phyloP scores from a whole-genome alignment of 2,113 vertebrate genomes.

The Hymenochirus boettgeri region DNA sequence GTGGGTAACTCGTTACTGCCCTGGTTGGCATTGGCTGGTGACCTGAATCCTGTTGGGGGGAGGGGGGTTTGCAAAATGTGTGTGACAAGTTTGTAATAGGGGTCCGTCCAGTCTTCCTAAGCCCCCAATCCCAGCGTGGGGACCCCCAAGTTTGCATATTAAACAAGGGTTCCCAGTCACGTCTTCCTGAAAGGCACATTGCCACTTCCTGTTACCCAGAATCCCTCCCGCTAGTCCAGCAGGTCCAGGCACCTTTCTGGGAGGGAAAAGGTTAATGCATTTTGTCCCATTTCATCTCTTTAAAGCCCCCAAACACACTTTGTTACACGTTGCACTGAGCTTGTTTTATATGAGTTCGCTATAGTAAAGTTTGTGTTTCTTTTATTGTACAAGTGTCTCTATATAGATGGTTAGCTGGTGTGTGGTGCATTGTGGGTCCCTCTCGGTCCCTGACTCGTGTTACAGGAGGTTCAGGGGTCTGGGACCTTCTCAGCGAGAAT shows the following conservation, averaged over 20 bases:
- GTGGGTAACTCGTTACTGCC: not conserved
- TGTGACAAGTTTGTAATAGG: too few relatives aligned
- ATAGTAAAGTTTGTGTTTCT: constrained; percentile 23
- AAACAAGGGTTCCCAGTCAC: not conserved
- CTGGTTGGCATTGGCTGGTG: not conserved
- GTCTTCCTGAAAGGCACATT: too few relatives aligned
- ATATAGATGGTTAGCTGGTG: too few relatives aligned
- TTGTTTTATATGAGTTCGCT: constrained; percentile 14
- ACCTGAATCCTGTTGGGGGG: not conserved
- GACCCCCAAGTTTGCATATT: too few relatives aligned
- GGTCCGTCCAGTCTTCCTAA: too few relatives aligned
- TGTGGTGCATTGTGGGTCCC: too few relatives aligned
- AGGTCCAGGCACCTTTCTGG: not conserved
- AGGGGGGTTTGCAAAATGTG: too few relatives aligned
- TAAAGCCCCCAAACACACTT: not conserved
- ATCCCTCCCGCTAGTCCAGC: not conserved
- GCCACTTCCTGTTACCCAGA: not conserved
- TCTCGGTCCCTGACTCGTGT: too few relatives aligned
- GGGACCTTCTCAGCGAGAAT: too few relatives aligned
- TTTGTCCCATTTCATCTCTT: not conserved
- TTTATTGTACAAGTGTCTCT: too few relatives aligned
- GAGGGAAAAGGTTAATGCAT: not conserved
- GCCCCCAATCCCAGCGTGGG: too few relatives aligned
- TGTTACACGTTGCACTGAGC: constrained; percentile 36
- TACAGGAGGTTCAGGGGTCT: too few relatives aligned